Conservation (phyloP, 30 jellyfish, hydroid and myxozoan species). For the Chironex yamaguchii region DNA sequence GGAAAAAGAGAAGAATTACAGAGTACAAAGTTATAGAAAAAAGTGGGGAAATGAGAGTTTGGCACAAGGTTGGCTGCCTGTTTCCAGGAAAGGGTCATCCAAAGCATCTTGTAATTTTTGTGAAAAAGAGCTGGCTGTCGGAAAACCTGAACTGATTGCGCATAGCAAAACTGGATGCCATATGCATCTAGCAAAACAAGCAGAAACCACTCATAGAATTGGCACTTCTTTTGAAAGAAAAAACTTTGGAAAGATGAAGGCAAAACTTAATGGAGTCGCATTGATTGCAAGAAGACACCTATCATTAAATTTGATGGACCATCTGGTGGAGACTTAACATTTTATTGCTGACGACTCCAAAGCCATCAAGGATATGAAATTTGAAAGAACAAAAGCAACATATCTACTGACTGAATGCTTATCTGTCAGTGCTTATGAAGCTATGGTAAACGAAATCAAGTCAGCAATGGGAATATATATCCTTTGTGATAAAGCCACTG, state of each 20-base stretch:
- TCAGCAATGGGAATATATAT: constrained; percentile 36
- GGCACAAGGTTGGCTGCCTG: constrained; percentile 28
- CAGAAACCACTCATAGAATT: not conserved
- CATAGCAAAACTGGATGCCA: not conserved
- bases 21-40: constrained; percentile 15
- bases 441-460: constrained; percentile 14
- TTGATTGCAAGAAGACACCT: constrained; percentile 24
- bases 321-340: too few relatives aligned
- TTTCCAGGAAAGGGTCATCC: not conserved
- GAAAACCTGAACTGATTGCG: constrained; percentile 12
- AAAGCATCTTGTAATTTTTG: constrained; percentile 26
- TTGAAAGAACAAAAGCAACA: constrained; percentile 11
- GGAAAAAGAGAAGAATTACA: constrained; percentile 14
- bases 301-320: too few relatives aligned
- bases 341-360: constrained; percentile 11
- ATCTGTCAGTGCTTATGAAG: constrained; percentile 34
- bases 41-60: constrained; percentile 43
- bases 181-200: not conserved
- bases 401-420: constrained; percentile 56
- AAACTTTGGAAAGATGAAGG: constrained; percentile 10
- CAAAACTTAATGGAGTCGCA: constrained; percentile 37
- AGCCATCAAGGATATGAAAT: constrained; percentile 16
- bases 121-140: constrained; percentile 14
- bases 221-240: not conserved
- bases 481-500: constrained; percentile 55